These are phyloP conservation scores for Drosophila falleni DNA, from an alignment of 2,888 invertebrate species.

Conservation along the genomic window DNA sequence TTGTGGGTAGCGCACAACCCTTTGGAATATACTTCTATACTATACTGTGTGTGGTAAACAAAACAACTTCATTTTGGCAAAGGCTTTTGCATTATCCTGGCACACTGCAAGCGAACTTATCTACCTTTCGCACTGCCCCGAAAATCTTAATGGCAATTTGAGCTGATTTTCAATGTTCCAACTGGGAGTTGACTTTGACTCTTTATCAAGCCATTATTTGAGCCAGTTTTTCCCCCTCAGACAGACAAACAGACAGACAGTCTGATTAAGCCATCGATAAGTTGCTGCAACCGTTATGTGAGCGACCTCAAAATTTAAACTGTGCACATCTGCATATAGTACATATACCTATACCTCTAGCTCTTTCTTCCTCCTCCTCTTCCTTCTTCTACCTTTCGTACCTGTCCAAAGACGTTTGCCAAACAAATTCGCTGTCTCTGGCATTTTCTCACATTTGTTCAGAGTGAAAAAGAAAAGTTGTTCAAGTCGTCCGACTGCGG, in stretches of 20 bases:
- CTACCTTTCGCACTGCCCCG: slow-evolving; percentile 61
- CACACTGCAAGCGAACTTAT: slow-evolving; percentile 51
- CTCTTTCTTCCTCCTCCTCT: not conserved
- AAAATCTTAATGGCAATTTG: slow-evolving; percentile 85
- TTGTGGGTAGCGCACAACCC: slow-evolving; percentile 68
- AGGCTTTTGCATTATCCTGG: slow-evolving; percentile 64
- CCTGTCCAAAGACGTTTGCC: slow-evolving; percentile 44
- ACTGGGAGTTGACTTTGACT: slow-evolving; percentile 81
- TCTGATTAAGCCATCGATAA: slow-evolving; percentile 77
- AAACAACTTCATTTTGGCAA: slow-evolving; percentile 62
- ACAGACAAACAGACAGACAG: slow-evolving; percentile 27
- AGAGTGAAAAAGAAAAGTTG: slow-evolving; percentile 23
- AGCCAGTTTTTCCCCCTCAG: slow-evolving; percentile 36
- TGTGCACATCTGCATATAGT: slow-evolving; percentile 11
- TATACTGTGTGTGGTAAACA: slow-evolving; percentile 37
- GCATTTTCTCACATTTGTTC: slow-evolving; percentile 70
- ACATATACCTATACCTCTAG: not conserved
- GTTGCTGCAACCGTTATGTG: slow-evolving; percentile 54
- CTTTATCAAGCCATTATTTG: slow-evolving; percentile 79
- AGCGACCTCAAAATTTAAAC: slow-evolving; percentile 7
- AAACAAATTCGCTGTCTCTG: slow-evolving; percentile 49
- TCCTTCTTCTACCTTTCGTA: slow-evolving; percentile 31
- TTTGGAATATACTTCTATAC: slow-evolving; percentile 60
- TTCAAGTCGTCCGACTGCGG: slow-evolving; percentile 22
- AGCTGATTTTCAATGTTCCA: slow-evolving; percentile 86